Evolutionary conservation across 2,113 vertebrate species (phyloP), one percentile per base, ranked within the genome.

Genomic region (Pionites leucogaster): DNA sequence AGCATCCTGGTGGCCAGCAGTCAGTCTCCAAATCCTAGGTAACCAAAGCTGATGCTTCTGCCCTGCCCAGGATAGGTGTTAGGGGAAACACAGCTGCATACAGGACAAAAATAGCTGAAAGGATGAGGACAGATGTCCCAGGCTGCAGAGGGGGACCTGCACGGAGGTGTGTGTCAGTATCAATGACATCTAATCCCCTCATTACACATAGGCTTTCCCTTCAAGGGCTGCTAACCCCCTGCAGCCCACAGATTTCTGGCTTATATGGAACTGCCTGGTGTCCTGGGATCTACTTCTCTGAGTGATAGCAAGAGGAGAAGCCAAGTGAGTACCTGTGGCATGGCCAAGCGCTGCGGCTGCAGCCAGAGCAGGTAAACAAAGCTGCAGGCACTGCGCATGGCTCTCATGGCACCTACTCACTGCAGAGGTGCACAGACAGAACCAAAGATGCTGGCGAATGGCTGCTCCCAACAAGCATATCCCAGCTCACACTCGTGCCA

Each of bases 211-310:
- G 17, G 42, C 65, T 69, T 52, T 37, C 31, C 77, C 41, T 60
- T 17, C 4, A 9, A 44, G 65, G 3, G 81, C 62, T 22, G 31
- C 79, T 87, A 95, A 79, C 84, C 47, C 70, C 81, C 7, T 13
- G 35, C 74, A 89, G 77, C 10, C 9, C 42, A 7, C 25, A 5
- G 42, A 14, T 27, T 55, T 22, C 64, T 52, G 76, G 37, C 25
- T 71, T 3, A 7, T 1, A 18, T 35, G 35, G 63, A 60, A 3
- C 17, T 53, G 55, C n/a, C 49, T 19, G 67, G n/a, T n/a, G 84
- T 81, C 16, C 2, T 2, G 81, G 50, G 31, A 24, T 3, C 0
- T 0, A 5, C 3, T 16, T n/a, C 42, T 65, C 33, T 1, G 10
- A 52, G 23, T 0, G 11, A 18, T 7, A 41, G 44, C 2, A 10